Evolutionary conservation across 1,140 invertebrate genomes (phyloP).

Genomic region (Drosophila aff.): DNA sequence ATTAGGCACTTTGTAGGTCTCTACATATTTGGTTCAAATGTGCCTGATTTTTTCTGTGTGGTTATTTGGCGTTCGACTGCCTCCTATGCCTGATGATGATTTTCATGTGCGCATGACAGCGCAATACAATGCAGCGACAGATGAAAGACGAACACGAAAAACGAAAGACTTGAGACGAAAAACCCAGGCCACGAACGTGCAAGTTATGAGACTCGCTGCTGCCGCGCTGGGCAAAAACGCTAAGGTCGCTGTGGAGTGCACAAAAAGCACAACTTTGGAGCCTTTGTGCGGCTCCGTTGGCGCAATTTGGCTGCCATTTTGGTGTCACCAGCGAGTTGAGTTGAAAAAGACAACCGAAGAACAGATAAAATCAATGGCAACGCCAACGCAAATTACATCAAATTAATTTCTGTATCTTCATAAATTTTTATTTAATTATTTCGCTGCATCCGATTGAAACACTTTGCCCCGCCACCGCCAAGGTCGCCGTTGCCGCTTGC

Average conservation of each 20-base stretch:
- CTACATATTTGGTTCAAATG: background rate
- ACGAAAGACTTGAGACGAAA: conserved; percentile 54
- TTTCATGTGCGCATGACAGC: conserved; percentile 80
- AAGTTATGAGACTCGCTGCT: conserved; percentile 60
- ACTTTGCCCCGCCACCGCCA: conserved; percentile 53
- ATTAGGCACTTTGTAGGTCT: background rate
- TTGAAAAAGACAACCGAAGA: conserved; percentile 13
- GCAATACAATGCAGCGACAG: conserved; percentile 73
- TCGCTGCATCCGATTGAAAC: conserved; percentile 77
- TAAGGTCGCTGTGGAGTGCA: conserved; percentile 68
- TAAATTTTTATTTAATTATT: conserved; percentile 66
- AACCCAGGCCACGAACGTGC: conserved; percentile 79
- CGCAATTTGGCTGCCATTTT: conserved; percentile 78
- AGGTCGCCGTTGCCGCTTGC: conserved; percentile 31
- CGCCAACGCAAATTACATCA: conserved; percentile 80
- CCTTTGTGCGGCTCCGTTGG: conserved; percentile 63
- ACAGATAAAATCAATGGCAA: conserved; percentile 66
- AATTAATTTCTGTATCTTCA: conserved; percentile 78
- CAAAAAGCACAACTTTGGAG: conserved; percentile 68
- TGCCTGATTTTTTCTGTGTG: conserved; percentile 20
- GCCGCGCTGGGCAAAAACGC: conserved; percentile 45
- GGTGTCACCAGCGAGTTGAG: conserved; percentile 61
- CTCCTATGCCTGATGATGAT: conserved; percentile 53
- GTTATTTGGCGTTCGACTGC: conserved; percentile 10
- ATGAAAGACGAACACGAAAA: conserved; percentile 31